Evolutionary conservation across 2,797 vertebrate species (phyloP), one percentile per base, ranked within the genome.

Genomic region (Moxostoma hubbsi): DNA sequence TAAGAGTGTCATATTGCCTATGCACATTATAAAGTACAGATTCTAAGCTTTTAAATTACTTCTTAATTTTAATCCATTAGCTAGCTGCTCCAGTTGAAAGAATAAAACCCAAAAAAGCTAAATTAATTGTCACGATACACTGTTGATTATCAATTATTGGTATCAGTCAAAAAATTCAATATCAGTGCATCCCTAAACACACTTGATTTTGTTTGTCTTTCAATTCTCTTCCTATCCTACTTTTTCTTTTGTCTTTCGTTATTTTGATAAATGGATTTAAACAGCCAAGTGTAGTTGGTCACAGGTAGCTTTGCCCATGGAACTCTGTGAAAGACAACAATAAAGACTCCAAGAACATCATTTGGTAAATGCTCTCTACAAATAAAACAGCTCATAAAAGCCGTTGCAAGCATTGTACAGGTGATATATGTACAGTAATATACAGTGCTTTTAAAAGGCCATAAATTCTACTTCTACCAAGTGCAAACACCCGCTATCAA

Each of bases 371-470:
- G 90, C 89, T 74, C 83, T 85, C 84, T 84, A 84, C 84, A 88
- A 91, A 93, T 93, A 90, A 91, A 89, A 86, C 84, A 88, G 89
- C 89, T 91, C 89, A 91, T 92, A 92, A 92, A 93, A 92, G 90
- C 87, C 85, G 87, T 24, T 15, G 75, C 85, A 90, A 88, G 86
- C 87, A 88, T 83, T 89, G 59, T 84, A 86, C 86, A 73, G 83
- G 87, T 90, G 91, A 93, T 93, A 93, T 93, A 94, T 91, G 86
- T 86, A 86, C 87, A 88, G 70, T 58, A 15, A 69, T 74, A 75
- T 58, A 77, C 67, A 53, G 62, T 83, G 86, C 87, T 85, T 89
- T 92, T 90, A 90, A 88, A 82, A 90, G 51, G 87, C 86, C 80
- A 66, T 72, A 57, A 79, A 84, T 72, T 54, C 62, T 57, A 47